A percentile compares a stretch with the other conserved stretches of the same genome.
These are phyloP conservation scores for Phoxinus dragarum DNA, from an alignment of 2,797 vertebrate genomes.

Conservation along the genomic window DNA sequence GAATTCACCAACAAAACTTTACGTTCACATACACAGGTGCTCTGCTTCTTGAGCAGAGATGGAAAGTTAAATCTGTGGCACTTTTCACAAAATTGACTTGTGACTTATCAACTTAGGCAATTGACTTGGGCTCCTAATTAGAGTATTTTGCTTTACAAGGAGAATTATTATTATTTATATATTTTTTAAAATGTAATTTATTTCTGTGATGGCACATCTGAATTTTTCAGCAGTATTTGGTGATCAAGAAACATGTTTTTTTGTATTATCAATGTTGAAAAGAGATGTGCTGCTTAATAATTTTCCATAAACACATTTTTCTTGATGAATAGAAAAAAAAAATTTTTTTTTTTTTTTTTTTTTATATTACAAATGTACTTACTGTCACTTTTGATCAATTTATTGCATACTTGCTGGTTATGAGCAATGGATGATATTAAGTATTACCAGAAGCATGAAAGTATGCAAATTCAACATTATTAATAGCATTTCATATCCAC, in stretches of 20 bases:
- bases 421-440: not conserved
- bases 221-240: not conserved
- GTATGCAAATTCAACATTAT: not conserved
- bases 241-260: not conserved
- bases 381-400: not conserved
- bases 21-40: not conserved
- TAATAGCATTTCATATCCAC: not conserved
- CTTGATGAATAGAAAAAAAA: not conserved
- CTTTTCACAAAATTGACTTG: not conserved
- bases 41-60: not conserved
- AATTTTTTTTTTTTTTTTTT: not conserved
- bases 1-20: not conserved
- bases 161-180: not conserved
- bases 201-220: not conserved
- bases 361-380: not conserved
- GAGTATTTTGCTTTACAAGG: not conserved
- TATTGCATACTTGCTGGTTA: not conserved
- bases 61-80: not conserved
- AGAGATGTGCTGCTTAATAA: not conserved
- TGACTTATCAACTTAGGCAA: not conserved
- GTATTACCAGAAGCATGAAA: not conserved
- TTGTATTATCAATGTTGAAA: not conserved
- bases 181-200: not conserved
- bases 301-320: not conserved
- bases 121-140: not conserved